Conservation (phyloP, 2,797 vertebrate species). For the Poeciliopsis infans region DNA sequence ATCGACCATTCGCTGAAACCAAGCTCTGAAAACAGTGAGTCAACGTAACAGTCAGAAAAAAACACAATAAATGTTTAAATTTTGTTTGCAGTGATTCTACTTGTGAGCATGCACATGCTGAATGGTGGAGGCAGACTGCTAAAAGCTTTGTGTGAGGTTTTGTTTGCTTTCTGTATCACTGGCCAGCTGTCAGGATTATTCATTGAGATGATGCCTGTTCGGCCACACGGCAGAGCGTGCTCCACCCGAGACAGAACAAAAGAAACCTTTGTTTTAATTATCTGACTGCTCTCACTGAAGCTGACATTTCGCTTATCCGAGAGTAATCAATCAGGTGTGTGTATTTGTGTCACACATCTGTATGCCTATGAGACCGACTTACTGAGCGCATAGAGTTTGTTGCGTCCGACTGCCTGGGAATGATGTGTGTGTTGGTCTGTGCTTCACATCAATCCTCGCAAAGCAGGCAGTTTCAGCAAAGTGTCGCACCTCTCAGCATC, state of each 20-base stretch:
- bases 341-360: conserved; percentile 12
- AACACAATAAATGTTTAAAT: conserved; percentile 13
- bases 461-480: conserved; percentile 50
- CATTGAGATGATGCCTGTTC: conserved; percentile 32
- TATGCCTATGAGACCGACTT: conserved; percentile 10
- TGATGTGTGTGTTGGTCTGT: conserved; percentile 9
- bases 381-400: conserved; percentile 32
- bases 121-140: conserved; percentile 24
- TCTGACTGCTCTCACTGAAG: conserved; percentile 20
- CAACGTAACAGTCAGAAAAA: conserved; percentile 15
- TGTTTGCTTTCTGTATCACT: conserved; percentile 62
- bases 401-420: conserved; percentile 19
- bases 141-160: conserved; percentile 37
- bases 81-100: conserved; percentile 15
- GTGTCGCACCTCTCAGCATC: conserved; percentile 59
- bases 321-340: conserved; percentile 12
- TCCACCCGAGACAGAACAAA: background rate
- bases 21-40: background rate
- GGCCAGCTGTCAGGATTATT: conserved; percentile 62
- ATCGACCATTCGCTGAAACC: conserved; percentile 28
- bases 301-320: conserved; percentile 44
- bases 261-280: conserved; percentile 32
- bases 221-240: conserved; percentile 25
- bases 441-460: conserved; percentile 55
- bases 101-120: conserved; percentile 23